These are phyloP conservation scores for Drosophila mayri DNA, from an alignment of 1,140 invertebrate genomes.

Conservation along the genomic window DNA sequence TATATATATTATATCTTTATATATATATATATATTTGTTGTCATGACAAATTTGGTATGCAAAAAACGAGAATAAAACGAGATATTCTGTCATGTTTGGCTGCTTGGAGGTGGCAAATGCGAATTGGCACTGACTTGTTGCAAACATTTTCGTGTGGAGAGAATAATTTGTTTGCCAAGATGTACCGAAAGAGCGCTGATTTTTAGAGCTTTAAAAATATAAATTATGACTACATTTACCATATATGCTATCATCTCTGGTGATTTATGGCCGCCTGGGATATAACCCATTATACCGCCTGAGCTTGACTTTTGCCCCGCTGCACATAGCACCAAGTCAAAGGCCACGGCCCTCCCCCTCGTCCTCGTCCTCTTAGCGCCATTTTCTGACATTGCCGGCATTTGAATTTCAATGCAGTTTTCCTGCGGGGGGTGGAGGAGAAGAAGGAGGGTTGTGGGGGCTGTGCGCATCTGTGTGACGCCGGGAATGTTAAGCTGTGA, in stretches of 20 bases:
- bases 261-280: constrained; percentile 19
- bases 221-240: constrained; percentile 28
- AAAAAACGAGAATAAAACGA: constrained; percentile 20
- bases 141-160: constrained; percentile 45
- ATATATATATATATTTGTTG: constrained; percentile 17
- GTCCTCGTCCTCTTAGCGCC: constrained; percentile 15
- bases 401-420: constrained; percentile 69
- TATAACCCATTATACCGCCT: constrained; percentile 2
- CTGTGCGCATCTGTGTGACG: background rate
- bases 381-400: constrained; percentile 69
- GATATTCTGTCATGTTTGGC: constrained; percentile 54
- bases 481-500: constrained; percentile 49
- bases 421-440: constrained; percentile 20
- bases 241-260: constrained; percentile 9
- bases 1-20: background rate
- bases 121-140: constrained; percentile 59
- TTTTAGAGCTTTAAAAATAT: constrained; percentile 37
- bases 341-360: constrained; percentile 18
- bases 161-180: constrained; percentile 39
- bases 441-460: background rate
- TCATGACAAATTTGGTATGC: constrained; percentile 46
- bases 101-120: constrained; percentile 60
- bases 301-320: constrained; percentile 21
- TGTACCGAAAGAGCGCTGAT: constrained; percentile 10
- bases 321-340: constrained; percentile 16